Evolutionary conservation across 2,113 vertebrate species (phyloP).

Genomic region (Anoplopoma fimbria): DNA sequence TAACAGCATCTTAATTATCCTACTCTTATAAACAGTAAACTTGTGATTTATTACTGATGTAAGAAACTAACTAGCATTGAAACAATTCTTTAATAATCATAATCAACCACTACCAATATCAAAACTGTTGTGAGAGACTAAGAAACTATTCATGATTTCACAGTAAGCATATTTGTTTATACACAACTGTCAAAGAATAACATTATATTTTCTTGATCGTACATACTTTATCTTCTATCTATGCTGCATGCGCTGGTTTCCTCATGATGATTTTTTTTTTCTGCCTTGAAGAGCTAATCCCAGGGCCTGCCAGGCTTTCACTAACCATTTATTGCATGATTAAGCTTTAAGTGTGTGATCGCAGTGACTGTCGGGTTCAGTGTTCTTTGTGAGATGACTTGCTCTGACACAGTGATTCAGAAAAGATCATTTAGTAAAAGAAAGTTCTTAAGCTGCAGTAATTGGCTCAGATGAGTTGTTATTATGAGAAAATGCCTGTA

Average conservation of each 20-base stretch:
- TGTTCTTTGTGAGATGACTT: slow-evolving; percentile 39
- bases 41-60: neutral
- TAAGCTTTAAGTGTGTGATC: slow-evolving; percentile 53
- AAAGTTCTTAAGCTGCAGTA: slow-evolving; percentile 5
- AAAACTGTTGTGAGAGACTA: neutral
- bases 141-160: neutral
- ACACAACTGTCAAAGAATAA: neutral
- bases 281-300: slow-evolving; percentile 35
- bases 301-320: slow-evolving; percentile 49
- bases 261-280: neutral
- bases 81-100: neutral
- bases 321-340: slow-evolving; percentile 67
- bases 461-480: slow-evolving; percentile 11
- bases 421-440: slow-evolving; percentile 6
- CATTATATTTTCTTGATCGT: neutral
- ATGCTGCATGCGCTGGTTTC: neutral
- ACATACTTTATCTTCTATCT: neutral
- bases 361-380: slow-evolving; percentile 58
- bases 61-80: neutral
- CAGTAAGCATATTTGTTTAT: neutral
- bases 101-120: neutral
- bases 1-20: neutral
- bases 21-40: neutral
- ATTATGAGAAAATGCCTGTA: slow-evolving; percentile 11
- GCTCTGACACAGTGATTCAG: slow-evolving; percentile 6